Evolutionary conservation across 2,888 invertebrate genomes (phyloP), one percentile per base, ranked within the genome.

Genomic region (Lycophotia porphyrea): DNA sequence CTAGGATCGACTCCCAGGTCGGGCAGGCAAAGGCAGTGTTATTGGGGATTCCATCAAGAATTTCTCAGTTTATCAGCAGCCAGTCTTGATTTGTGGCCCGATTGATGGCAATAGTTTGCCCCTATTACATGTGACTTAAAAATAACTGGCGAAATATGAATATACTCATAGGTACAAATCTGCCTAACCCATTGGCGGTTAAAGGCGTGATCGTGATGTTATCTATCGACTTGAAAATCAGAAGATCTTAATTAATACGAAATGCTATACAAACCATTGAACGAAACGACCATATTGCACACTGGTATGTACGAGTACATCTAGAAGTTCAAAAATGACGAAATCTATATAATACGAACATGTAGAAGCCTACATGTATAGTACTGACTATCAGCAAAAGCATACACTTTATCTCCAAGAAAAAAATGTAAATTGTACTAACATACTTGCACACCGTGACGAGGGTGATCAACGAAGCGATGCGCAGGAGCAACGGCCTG

Each of bases 401-500:
- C 75, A 74, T 64, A 79, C 77, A 75, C 64, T 79, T 74, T 78
- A 78, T 71, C 72, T 81, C 70, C 34, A 63, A 71, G 77, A 81
- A 81, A 80, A 87, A 75, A 67, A 80, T 44, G 24, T 79, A 88
- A 86, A 82, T 82, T 84, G 72, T 85, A 74, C 81, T 88, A 86
- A 88, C 88, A 87, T 81, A 79, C 81, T 80, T 76, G 82, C 75
- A 27, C 44, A 84, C 80, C 91, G 91, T 91, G 88, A 91, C 91
- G 88, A 87, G 91, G 91, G 92, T 91, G 91, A 39, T 84, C 91
- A 92, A 70, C 91, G 82, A 85, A 91, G 87, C 92, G 90, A 81
- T 84, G 88, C 88, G 88, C 87, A 83, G 70, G 88, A 88, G 89
- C 91, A 91, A 90, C 91, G 89, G 88, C 90, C 91, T 83, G 91